Evolutionary conservation across 2,797 vertebrate genomes (phyloP).

Genomic region (Steatocranus sp.): DNA sequence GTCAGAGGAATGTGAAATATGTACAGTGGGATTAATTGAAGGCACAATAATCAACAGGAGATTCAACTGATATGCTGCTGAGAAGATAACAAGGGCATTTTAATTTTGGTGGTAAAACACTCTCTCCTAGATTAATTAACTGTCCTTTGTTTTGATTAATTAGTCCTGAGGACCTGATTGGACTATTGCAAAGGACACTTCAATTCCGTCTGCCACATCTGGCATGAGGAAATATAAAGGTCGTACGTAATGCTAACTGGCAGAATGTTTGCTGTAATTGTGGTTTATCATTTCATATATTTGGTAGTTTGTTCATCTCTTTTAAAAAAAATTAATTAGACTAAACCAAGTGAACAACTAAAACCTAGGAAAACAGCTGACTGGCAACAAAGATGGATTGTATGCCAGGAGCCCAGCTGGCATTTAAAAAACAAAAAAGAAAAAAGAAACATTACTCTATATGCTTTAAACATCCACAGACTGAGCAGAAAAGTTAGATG

Average conservation of each 20-base stretch:
- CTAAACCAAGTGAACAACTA: background rate
- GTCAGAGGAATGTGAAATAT: background rate
- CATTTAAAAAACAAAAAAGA: background rate
- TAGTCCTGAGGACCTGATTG: background rate
- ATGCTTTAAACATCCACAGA: background rate
- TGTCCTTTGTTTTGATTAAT: constrained; percentile 12
- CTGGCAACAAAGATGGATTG: background rate
- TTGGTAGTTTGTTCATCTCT: background rate
- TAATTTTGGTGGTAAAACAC: background rate
- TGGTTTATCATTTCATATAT: background rate
- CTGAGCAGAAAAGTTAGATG: background rate
- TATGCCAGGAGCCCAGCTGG: background rate
- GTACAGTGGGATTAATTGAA: background rate
- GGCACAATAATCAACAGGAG: background rate
- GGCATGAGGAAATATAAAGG: background rate
- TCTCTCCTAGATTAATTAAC: constrained; percentile 6
- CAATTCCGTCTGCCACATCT: background rate
- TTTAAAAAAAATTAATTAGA: background rate
- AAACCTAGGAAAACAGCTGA: background rate
- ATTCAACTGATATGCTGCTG: background rate
- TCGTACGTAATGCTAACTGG: background rate
- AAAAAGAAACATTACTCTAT: background rate
- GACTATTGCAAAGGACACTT: background rate
- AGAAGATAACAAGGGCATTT: background rate
- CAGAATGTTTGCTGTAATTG: background rate